Base-by-base conservation (phyloP, 1,140 invertebrate species). In the Lordiphosa collinella region DNA sequence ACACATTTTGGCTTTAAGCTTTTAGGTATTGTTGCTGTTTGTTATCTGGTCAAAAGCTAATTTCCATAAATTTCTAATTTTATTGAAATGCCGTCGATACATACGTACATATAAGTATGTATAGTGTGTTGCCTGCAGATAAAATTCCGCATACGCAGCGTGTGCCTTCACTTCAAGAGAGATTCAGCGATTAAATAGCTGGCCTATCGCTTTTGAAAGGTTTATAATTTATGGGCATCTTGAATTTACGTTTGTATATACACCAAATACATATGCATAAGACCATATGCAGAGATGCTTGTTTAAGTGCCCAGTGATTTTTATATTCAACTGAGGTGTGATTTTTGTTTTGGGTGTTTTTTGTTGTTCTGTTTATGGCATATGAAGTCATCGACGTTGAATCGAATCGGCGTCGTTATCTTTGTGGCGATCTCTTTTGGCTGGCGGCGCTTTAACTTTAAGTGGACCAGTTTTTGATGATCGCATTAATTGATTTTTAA, bases 51-150 rank as follows among this genome's bases (percentile, higher is more conserved):
- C 68, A 52, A 72, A 67, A 63, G 55, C 43, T 68, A 59, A 84
- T 82, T 82, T 84, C 72, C 78, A 82, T 82, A 82, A 82, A 82
- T 82, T 84, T 82, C 76, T 82, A 82, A 82, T 82, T 82, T 82
- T 76, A 84, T 82, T 84, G 67, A 82, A 84, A 38, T 10, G 25
- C 25, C 25, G 7, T 29, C 25, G 25, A 31, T 43, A 48, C 29
- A n/a, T 7, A 41, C 10, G 43, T 46, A 34, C n/a, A 25, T 14
- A 51, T 41, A 34, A 49, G 22, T 47, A 22, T 58, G 32, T 56
- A 40, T 43, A 50, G 48, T 48, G 46, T 72, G 46, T 66, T 37
- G 41, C 22, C 40, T 43, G 53, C 50, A 56, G 74, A 79, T 79
- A 65, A 79, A 59, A 80, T 79, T 59, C 59, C 69, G 74, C 58